Base-by-base conservation (phyloP, 2,888 invertebrate genomes). In the Sceliomorpha sp. region DNA sequence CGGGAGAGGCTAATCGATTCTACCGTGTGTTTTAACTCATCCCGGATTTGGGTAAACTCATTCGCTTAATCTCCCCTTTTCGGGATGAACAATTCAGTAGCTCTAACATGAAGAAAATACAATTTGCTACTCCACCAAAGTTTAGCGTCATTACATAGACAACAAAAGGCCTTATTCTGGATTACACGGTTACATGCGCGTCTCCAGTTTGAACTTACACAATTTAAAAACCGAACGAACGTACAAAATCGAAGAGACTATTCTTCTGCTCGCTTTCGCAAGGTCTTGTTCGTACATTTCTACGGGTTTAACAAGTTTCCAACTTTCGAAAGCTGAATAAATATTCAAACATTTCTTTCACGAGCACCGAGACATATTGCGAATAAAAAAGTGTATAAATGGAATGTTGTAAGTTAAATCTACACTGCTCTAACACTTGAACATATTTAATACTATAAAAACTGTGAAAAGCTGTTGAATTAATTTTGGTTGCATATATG, bases 1-100 rank as follows among this genome's bases (percentile, higher is more conserved):
- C 42, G 58, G 37, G 62, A 55, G 44, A 62, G 62, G 70, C 62
- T 62, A 70, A 70, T 70, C 66, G 66, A 70, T 70, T 66, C 45
- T 15, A 67, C 56, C 66, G 45, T 70, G 66, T 70, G 70, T 70
- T 70, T 70, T 70, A 67, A 70, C 66, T 67, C 66, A 67, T 70
- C 70, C 58, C 44, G 70, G 66, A 66, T 70, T 70, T 66, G 44
- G 51, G 70, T 70, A 66, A 70, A 70, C 70, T 62, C 66, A 70
- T 70, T 70, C 66, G 51, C 62, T 62, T 62, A 70, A 70, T 62
- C 70, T 58, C 66, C 66, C 47, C 66, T 70, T 66, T 67, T 66
- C 56, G 53, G 62, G 58, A 67, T 67, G 66, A 70, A 67, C 70
- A 70, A 66, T 66, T 70, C 66, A 58, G 70, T 58, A 53, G 64